Evolutionary conservation across 2,797 vertebrate species (phyloP), one percentile per base, ranked within the genome.

Genomic region (Cossypha niveicapilla): DNA sequence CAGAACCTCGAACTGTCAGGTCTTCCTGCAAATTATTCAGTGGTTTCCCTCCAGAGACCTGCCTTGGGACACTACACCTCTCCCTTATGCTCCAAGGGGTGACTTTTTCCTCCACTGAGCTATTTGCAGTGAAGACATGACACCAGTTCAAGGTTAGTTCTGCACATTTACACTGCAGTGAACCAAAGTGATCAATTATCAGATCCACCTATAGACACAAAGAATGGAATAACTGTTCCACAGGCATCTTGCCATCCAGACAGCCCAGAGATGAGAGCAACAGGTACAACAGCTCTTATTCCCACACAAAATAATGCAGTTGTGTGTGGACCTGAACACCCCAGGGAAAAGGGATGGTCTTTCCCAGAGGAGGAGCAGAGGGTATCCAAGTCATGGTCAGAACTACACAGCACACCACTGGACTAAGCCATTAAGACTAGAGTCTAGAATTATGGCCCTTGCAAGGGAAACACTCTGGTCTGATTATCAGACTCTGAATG

Each of bases 121-220:
- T 34, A 6, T 19, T 30, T 63, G 10, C 28, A 50, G 9, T 4
- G 28, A 73, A 85, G 47, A 54, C 12, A 3, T 1, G 4, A 63
- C 44, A 39, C 7, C 0, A 1, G 13, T 34, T 47, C 0, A 0
- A 47, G 27, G n/a, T 61, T 32, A 30, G 17, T 23, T 78, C 47
- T 28, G 45, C 8, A 14, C 24, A 65, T 1, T 28, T 13, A 12
- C 11, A 8, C 14, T 19, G 57, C 53, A 80, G 13, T 10, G 32
- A 87, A 35, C 34, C 5, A 21, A 61, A 61, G 25, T 4, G 30
- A 72, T 18, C n/a, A 24, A 2, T 32, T 32, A 35, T 4, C 30
- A 58, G 58, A 28, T 61, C 15, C n/a, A 11, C 28, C 24, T n/a
- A 22, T 12, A 50, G 25, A 51, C 32, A 39, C 8, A 58, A 76